Percentiles rank a stretch among this genome's conserved stretches.
phyloP scores from a whole-genome alignment of 2,797 vertebrate genomes.

The Intellagama lesueurii region DNA sequence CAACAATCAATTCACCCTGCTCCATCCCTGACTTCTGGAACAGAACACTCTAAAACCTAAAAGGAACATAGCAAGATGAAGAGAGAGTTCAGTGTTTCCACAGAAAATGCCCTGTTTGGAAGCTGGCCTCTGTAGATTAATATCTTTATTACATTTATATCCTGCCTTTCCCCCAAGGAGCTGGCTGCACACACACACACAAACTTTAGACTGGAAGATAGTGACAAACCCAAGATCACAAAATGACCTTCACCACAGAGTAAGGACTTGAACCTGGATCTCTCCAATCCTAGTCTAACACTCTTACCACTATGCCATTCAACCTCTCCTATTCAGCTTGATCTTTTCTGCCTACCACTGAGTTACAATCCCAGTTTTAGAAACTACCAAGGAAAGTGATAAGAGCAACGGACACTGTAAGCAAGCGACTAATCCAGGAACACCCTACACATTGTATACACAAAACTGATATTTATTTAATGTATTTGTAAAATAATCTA shows the following conservation, averaged over 20 bases:
- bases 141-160: neutral
- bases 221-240: neutral
- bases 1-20: neutral
- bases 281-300: neutral
- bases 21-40: neutral
- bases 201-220: too few species aligned
- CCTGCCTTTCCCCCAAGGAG: neutral
- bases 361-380: neutral
- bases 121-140: neutral
- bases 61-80: neutral
- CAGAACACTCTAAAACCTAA: neutral
- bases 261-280: neutral
- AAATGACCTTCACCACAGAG: neutral
- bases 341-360: neutral
- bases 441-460: neutral
- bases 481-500: neutral
- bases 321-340: neutral
- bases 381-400: neutral
- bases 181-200: too few species aligned
- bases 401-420: neutral
- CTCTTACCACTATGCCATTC: neutral
- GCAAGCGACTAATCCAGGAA: neutral
- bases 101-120: neutral
- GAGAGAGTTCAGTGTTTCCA: neutral
- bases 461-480: neutral